A percentile compares a stretch with the other conserved stretches of the same genome.
phyloP scores from a whole-genome alignment of 2,888 invertebrate genomes.

The Leucophenga maculata region DNA sequence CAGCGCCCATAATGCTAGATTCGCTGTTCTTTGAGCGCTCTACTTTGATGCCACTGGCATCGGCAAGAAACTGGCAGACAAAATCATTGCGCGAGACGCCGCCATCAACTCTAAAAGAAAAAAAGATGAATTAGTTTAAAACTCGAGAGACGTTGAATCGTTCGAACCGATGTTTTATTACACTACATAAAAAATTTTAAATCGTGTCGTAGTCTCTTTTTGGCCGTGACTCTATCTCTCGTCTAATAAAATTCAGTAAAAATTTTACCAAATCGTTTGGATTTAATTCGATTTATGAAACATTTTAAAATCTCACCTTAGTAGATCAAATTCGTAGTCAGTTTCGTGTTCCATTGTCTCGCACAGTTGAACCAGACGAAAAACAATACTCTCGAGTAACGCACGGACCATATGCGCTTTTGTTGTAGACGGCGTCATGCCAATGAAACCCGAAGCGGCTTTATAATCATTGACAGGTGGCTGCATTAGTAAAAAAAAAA shows the following conservation, averaged over 20 bases:
- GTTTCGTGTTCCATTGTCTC: constrained; percentile 82
- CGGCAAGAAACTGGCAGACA: constrained; percentile 88
- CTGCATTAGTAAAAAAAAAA: constrained; percentile 72
- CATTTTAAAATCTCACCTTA: too few relatives aligned
- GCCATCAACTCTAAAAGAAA: constrained; percentile 84
- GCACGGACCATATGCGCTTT: constrained; percentile 87
- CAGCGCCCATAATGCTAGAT: constrained; percentile 89
- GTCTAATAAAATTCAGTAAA: too few relatives aligned
- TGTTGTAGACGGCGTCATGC: constrained; percentile 78
- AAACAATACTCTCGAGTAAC: constrained; percentile 88
- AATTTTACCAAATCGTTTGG: too few relatives aligned
- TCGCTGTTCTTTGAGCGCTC: constrained; percentile 83
- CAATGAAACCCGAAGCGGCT: constrained; percentile 87
- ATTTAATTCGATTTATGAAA: too few relatives aligned
- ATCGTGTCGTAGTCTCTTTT: too few relatives aligned
- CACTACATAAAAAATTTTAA: too few relatives aligned
- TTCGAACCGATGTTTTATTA: too few relatives aligned
- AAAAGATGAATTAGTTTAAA: neutral
- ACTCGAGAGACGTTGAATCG: too few relatives aligned
- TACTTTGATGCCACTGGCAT: constrained; percentile 83
- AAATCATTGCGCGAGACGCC: constrained; percentile 97
- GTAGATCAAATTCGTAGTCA: constrained; percentile 74
- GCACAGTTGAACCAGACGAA: constrained; percentile 85
- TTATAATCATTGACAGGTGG: constrained; percentile 90
- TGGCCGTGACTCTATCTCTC: too few relatives aligned